A percentile compares a stretch with the other conserved stretches of the same genome.
Conservation (phyloP, 2,113 vertebrate genomes). For the Eublepharis macularius region DNA sequence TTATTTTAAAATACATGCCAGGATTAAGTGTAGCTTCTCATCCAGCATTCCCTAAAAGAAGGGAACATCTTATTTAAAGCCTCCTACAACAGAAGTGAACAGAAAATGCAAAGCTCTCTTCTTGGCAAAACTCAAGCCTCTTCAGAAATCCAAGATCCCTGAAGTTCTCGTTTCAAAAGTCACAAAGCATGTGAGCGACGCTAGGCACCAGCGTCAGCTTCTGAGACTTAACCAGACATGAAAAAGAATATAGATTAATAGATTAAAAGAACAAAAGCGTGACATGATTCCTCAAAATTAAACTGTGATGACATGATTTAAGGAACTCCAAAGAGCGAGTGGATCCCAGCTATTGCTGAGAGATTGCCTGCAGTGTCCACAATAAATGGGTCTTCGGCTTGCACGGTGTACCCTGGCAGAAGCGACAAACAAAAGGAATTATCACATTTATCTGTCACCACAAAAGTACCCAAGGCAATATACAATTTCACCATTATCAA, state of each 20-base stretch:
- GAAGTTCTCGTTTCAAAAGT: slow-evolving; percentile 6
- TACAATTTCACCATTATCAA: not conserved
- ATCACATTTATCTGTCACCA: not conserved
- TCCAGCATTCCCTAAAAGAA: rapidly evolving
- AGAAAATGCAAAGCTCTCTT: not conserved
- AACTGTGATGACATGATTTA: slow-evolving; percentile 35
- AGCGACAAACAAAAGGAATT: not conserved
- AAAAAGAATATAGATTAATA: not conserved
- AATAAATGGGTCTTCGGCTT: slow-evolving; percentile 20
- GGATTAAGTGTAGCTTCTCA: rapidly evolving
- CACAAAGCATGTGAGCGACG: not conserved
- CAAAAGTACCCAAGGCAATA: not conserved
- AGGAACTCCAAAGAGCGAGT: slow-evolving; percentile 42
- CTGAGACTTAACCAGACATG: not conserved
- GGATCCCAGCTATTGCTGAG: slow-evolving; percentile 39
- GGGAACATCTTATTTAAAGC: not conserved
- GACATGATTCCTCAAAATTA: not conserved
- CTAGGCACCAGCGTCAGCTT: not conserved
- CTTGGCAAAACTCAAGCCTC: not conserved
- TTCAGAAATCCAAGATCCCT: not conserved
- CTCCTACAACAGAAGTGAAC: not conserved
- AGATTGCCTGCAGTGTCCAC: slow-evolving; percentile 22
- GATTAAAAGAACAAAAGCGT: not conserved
- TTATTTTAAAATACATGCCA: not conserved
- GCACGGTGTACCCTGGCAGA: slow-evolving; percentile 22